Evolutionary conservation across 2,797 vertebrate species (phyloP).

Genomic region (Loris lydekkerianus): DNA sequence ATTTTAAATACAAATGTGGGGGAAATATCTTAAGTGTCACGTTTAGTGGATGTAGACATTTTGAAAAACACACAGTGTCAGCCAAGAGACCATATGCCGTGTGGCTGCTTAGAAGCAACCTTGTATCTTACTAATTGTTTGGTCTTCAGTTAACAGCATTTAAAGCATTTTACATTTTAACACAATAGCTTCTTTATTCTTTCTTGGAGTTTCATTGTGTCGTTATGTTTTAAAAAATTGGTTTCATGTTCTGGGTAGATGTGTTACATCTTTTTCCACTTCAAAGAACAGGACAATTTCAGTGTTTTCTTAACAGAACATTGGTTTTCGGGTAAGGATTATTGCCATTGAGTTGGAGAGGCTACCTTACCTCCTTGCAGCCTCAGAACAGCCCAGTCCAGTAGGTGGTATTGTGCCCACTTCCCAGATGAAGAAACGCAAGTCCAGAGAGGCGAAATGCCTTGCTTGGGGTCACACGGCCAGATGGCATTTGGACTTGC

Average conservation of each 20-base stretch:
- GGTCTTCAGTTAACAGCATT: not conserved
- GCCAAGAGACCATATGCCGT: not conserved
- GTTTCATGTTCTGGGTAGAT: not conserved
- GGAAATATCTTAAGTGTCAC: not conserved
- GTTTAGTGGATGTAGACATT: not conserved
- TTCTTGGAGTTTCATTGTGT: not conserved
- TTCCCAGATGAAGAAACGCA: not conserved
- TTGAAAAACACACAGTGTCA: not conserved
- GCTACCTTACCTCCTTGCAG: not conserved
- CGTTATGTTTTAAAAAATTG: slow-evolving; percentile 22
- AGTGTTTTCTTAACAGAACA: not conserved
- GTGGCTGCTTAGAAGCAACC: not conserved
- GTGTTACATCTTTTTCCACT: not conserved
- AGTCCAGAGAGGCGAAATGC: accelerated
- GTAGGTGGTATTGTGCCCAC: too few relatives aligned
- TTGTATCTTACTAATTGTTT: not conserved
- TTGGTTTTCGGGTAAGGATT: not conserved
- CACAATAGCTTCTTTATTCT: not conserved
- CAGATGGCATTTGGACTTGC: not conserved
- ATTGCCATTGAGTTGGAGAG: not conserved
- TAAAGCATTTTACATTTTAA: not conserved
- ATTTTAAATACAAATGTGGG: slow-evolving; percentile 7
- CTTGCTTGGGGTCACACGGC: not conserved
- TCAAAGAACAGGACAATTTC: not conserved
- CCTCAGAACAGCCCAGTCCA: not conserved